Evolutionary conservation across 2,113 vertebrate genomes (phyloP).

Genomic region (Atrichornis clamosus): DNA sequence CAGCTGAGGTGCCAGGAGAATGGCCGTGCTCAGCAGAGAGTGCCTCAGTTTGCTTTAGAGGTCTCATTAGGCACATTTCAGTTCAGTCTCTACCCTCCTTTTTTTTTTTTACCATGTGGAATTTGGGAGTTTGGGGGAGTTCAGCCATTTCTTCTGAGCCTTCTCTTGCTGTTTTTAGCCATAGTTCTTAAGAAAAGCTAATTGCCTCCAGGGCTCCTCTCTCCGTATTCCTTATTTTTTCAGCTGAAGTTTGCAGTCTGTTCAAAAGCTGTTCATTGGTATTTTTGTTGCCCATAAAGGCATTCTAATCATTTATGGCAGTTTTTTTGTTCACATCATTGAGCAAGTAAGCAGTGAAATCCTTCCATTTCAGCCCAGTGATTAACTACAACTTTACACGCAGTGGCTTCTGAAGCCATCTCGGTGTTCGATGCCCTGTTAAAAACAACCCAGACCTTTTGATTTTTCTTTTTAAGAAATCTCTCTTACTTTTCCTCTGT

Average conservation of each 20-base stretch:
- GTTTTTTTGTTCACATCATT: not conserved
- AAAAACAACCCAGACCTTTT: slow-evolving; percentile 14
- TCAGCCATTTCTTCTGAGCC: not conserved
- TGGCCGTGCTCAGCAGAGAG: not conserved
- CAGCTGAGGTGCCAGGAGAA: not conserved
- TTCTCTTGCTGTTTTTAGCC: not conserved
- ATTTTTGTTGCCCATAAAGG: not conserved
- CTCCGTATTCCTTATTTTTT: not conserved
- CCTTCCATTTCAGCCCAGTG: not conserved
- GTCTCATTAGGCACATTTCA: not conserved
- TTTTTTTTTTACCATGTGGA: not conserved
- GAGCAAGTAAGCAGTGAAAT: slow-evolving; percentile 38
- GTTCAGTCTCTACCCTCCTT: not conserved
- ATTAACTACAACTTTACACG: slow-evolving; percentile 27
- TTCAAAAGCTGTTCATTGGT: not conserved
- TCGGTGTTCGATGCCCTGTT: slow-evolving; percentile 39
- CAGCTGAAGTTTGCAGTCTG: slow-evolving; percentile 29
- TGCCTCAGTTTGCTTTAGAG: not conserved
- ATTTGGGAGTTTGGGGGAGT: not conserved
- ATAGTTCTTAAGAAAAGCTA: not conserved
- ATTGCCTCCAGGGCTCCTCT: not conserved
- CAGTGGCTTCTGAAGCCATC: slow-evolving; percentile 45
- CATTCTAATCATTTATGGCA: not conserved
- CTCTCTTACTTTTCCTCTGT: not conserved
- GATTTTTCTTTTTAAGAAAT: slow-evolving; percentile 40